phyloP scores from a whole-genome alignment of 2,888 invertebrate species.

The Acanthococcus lagerstroemiae region DNA sequence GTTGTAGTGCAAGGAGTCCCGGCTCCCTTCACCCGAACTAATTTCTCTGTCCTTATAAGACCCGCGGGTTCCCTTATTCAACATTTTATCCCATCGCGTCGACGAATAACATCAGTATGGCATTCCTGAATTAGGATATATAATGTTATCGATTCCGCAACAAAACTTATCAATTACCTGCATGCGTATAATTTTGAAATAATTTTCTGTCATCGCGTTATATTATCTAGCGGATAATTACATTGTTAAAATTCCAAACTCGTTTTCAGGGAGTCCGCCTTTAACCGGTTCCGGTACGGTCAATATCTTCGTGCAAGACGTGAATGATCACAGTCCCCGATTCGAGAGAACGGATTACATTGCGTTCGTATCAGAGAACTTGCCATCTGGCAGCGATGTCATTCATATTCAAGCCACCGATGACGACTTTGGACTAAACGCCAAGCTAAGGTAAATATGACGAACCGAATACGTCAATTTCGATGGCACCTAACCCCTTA shows the following conservation, averaged over 20 bases:
- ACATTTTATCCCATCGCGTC: too few species aligned
- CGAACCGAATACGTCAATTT: too few species aligned
- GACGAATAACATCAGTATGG: too few species aligned
- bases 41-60: too few species aligned
- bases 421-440: constrained; percentile 72
- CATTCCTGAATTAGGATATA: too few species aligned
- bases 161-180: neutral
- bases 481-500: neutral
- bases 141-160: too few species aligned
- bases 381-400: constrained; percentile 65
- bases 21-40: too few species aligned
- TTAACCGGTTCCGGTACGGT: constrained; percentile 87
- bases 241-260: neutral
- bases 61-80: too few species aligned
- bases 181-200: neutral
- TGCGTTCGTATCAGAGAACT: constrained; percentile 70
- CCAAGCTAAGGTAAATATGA: constrained; percentile 62
- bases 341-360: constrained; percentile 73
- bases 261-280: constrained; percentile 70
- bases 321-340: constrained; percentile 85
- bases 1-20: too few species aligned
- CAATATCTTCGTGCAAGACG: constrained; percentile 79
- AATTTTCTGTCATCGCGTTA: neutral
- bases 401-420: constrained; percentile 69
- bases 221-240: neutral